Conservation (phyloP, 1,140 invertebrate genomes). For the Drosophila pseudoobscura region DNA sequence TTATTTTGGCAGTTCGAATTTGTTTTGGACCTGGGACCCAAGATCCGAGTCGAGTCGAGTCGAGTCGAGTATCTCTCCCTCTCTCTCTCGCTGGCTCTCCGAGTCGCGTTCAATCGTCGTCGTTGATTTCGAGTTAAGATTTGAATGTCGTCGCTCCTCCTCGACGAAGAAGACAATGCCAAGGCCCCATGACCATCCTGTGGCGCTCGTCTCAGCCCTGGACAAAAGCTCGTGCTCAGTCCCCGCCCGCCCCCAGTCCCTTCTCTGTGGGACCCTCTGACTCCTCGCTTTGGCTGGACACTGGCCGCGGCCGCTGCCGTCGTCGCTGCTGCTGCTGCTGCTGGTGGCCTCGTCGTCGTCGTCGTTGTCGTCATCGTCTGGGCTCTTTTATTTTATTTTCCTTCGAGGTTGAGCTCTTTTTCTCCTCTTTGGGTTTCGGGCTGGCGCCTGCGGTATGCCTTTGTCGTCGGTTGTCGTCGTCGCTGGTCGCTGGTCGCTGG, state of each 20-base stretch:
- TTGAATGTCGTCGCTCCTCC: slow-evolving; percentile 69
- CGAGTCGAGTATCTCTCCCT: no score
- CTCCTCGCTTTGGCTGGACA: slow-evolving; percentile 37
- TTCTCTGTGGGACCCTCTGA: not conserved
- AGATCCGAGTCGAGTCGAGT: not conserved
- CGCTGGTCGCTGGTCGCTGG: slow-evolving; percentile 24
- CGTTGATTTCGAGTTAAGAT: slow-evolving; percentile 82
- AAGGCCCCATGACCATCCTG: slow-evolving; percentile 25
- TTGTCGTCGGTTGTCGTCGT: slow-evolving; percentile 75
- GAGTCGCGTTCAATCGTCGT: not conserved
- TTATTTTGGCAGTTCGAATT: slow-evolving; percentile 81
- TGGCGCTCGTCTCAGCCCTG: slow-evolving; percentile 33
- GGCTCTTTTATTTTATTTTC: slow-evolving; percentile 34
- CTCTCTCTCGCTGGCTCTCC: no score
- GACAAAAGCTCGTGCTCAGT: slow-evolving; percentile 60
- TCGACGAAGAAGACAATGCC: slow-evolving; percentile 64
- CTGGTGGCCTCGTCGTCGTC: slow-evolving; percentile 37
- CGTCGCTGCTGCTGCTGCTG: slow-evolving; percentile 20
- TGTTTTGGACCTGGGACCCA: slow-evolving; percentile 64
- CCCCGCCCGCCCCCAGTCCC: not conserved
- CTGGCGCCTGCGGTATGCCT: slow-evolving; percentile 83
- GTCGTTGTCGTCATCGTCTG: slow-evolving; percentile 51
- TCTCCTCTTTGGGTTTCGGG: slow-evolving; percentile 56
- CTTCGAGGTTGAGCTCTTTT: slow-evolving; percentile 1
- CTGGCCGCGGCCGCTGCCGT: not conserved